phyloP scores from a whole-genome alignment of 2,113 vertebrate species.

The Geococcyx californianus region DNA sequence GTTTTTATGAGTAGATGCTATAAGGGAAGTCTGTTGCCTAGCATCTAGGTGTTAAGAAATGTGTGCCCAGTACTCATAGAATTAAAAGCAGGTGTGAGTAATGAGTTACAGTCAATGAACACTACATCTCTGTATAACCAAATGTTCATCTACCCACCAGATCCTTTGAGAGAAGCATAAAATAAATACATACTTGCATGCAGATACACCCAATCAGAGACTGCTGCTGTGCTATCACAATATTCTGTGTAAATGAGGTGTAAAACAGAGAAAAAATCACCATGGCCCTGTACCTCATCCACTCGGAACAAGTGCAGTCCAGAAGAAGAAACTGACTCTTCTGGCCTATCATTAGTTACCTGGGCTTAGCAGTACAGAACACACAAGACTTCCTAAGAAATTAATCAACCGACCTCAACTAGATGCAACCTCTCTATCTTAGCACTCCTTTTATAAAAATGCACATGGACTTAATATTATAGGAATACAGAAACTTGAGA shows the following conservation, averaged over 20 bases:
- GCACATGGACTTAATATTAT: not conserved
- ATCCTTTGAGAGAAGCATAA: not conserved
- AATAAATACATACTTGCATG: not conserved
- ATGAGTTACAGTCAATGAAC: not conserved
- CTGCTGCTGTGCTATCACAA: not conserved
- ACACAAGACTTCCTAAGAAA: not conserved
- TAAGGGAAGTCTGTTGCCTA: not conserved
- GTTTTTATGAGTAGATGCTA: not conserved
- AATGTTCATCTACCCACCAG: not conserved
- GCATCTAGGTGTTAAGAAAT: not conserved
- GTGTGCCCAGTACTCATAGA: not conserved
- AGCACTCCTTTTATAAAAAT: not conserved
- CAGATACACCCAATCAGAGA: not conserved
- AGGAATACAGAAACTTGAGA: not conserved
- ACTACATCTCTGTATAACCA: not conserved
- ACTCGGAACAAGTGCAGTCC: not conserved
- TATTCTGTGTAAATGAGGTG: not conserved
- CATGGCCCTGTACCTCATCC: not conserved
- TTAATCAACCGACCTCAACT: not conserved
- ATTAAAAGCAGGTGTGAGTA: slow-evolving; percentile 14
- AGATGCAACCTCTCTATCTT: not conserved
- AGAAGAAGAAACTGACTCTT: not conserved
- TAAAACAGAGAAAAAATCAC: not conserved
- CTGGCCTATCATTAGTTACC: not conserved
- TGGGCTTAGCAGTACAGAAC: not conserved